These are phyloP conservation scores for Drosophila picticornis DNA, from an alignment of 2,888 invertebrate genomes.

Conservation along the genomic window DNA sequence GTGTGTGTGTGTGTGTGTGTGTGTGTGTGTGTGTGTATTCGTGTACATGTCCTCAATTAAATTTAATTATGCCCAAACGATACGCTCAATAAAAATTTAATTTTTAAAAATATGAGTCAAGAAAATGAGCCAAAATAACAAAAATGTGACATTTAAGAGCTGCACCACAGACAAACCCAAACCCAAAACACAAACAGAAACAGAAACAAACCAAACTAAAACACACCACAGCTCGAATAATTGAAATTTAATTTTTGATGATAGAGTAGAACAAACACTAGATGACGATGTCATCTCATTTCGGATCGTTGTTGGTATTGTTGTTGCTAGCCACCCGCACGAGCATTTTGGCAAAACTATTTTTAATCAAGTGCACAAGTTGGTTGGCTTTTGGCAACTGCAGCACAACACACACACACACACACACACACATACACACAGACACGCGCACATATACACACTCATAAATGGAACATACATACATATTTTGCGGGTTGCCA, in stretches of 20 bases:
- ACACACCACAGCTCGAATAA: conserved; percentile 53
- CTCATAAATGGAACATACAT: conserved; percentile 4
- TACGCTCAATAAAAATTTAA: conserved; percentile 82
- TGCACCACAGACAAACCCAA: conserved; percentile 24
- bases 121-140: conserved; percentile 59
- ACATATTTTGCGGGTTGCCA: conserved; percentile 13
- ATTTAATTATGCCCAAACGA: conserved; percentile 80
- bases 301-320: conserved; percentile 9
- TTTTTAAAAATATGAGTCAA: conserved; percentile 76
- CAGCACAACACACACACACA: conserved; percentile 31
- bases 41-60: conserved; percentile 76
- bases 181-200: conserved; percentile 15
- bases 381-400: conserved; percentile 62
- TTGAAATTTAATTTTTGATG: conserved; percentile 81
- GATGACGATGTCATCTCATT: conserved; percentile 49
- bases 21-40: conserved; percentile 27
- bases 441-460: conserved; percentile 10
- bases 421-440: conserved; percentile 3
- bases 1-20: conserved; percentile 15
- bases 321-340: conserved; percentile 61
- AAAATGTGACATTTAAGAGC: conserved; percentile 68
- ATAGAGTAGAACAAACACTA: conserved; percentile 52
- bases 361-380: conserved; percentile 72
- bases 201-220: conserved; percentile 3
- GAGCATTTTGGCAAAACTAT: conserved; percentile 67